A percentile compares a stretch with the other conserved stretches of the same genome.
Conservation (phyloP, 2,888 invertebrate genomes). For the Dendrolimus houi region DNA sequence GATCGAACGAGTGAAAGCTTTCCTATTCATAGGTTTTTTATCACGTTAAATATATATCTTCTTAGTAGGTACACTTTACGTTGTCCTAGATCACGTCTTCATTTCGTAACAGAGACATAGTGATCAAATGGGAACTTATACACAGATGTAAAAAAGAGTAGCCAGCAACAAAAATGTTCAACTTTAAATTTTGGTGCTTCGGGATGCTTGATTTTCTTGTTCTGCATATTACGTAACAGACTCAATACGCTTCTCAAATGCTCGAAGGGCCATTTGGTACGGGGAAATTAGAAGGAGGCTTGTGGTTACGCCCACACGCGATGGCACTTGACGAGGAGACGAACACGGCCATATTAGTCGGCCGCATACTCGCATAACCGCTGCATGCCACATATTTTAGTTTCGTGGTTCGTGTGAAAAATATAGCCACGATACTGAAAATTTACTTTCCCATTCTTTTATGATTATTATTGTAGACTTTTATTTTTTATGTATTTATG, state of each 20-base stretch:
- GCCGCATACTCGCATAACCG: slow-evolving; percentile 12
- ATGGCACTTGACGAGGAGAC: slow-evolving; percentile 26
- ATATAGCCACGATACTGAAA: not conserved
- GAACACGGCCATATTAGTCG: slow-evolving; percentile 15
- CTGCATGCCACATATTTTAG: slow-evolving; percentile 6
- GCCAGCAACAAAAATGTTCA: too few species aligned
- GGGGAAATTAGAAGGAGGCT: slow-evolving; percentile 10
- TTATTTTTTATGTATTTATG: not conserved
- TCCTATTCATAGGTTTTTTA: too few species aligned
- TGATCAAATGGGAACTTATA: too few species aligned
- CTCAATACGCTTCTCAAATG: not conserved
- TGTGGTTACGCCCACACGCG: slow-evolving; percentile 40
- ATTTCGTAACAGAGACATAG: too few species aligned
- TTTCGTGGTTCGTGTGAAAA: slow-evolving; percentile 11
- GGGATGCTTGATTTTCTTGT: too few species aligned
- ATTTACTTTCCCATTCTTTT: not conserved
- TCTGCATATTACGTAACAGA: not conserved
- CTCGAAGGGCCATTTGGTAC: slow-evolving; percentile 7
- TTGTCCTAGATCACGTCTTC: too few species aligned
- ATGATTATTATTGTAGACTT: not conserved
- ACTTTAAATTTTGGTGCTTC: too few species aligned
- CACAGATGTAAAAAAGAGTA: too few species aligned
- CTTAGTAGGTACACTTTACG: too few species aligned
- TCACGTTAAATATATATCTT: too few species aligned
- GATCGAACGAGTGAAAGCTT: too few species aligned